Evolutionary conservation across 2,113 vertebrate species (phyloP).

Genomic region (Malaclemys terrapin): DNA sequence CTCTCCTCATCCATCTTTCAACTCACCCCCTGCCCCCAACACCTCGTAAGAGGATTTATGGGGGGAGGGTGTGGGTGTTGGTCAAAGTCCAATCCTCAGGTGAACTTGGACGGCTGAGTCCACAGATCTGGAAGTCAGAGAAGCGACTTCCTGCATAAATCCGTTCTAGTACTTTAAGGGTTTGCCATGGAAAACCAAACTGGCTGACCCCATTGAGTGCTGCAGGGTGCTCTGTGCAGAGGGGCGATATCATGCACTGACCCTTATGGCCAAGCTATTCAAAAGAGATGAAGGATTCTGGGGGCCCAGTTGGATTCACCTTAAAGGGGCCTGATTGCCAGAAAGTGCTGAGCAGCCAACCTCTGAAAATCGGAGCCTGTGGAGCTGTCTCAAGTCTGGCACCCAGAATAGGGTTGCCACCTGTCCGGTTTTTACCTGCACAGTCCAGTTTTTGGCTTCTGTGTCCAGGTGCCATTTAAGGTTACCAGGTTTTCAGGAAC

Average conservation of each 20-base stretch:
- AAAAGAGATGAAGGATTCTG: not conserved
- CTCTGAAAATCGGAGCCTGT: not conserved
- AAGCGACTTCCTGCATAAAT: not conserved
- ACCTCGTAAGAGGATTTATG: not conserved
- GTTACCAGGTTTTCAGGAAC: too few species aligned
- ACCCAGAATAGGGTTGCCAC: too few species aligned
- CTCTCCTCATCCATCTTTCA: not conserved
- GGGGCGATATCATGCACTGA: rapidly evolving
- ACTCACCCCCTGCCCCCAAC: not conserved
- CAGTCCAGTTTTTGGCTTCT: too few species aligned
- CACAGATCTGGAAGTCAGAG: not conserved
- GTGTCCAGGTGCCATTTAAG: too few species aligned
- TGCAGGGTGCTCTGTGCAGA: not conserved
- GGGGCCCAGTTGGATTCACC: not conserved
- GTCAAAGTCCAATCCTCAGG: not conserved
- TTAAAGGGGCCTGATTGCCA: not conserved
- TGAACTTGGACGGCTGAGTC: not conserved
- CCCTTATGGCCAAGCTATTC: too few species aligned
- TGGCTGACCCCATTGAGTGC: not conserved
- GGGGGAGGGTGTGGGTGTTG: not conserved
- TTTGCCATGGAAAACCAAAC: not conserved
- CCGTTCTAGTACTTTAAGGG: too few species aligned
- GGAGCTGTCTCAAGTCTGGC: rapidly evolving
- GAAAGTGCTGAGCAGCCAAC: not conserved
- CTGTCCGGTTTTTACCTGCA: too few species aligned